These are phyloP conservation scores for Cyprinodon variegatus DNA, from an alignment of 2,113 vertebrate genomes.

Conservation along the genomic window DNA sequence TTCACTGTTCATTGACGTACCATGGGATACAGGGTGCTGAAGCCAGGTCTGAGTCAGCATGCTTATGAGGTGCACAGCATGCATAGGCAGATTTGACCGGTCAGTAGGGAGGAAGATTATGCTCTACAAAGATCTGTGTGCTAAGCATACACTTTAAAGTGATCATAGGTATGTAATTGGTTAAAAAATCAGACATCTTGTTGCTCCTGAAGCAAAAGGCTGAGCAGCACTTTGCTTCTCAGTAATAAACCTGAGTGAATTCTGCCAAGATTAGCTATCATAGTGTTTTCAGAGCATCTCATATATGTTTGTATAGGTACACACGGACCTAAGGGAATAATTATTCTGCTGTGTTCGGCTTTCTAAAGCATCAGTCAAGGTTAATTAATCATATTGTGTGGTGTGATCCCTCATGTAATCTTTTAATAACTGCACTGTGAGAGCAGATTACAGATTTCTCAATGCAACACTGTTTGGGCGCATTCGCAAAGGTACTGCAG, in stretches of 20 bases:
- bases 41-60: slow-evolving; percentile 59
- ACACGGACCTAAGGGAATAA: slow-evolving; percentile 45
- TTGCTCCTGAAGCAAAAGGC: neutral
- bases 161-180: slow-evolving; percentile 25
- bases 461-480: slow-evolving; percentile 40
- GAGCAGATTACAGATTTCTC: slow-evolving; percentile 48
- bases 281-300: slow-evolving; percentile 26
- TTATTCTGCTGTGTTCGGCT: slow-evolving; percentile 50
- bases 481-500: slow-evolving; percentile 28
- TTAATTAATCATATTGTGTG: slow-evolving; percentile 72
- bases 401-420: slow-evolving; percentile 69
- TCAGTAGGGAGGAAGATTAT: slow-evolving; percentile 44
- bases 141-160: slow-evolving; percentile 21
- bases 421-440: slow-evolving; percentile 66
- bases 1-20: slow-evolving; percentile 46
- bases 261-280: slow-evolving; percentile 12
- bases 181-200: slow-evolving; percentile 6
- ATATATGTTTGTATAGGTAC: slow-evolving; percentile 41
- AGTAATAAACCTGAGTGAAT: slow-evolving; percentile 32
- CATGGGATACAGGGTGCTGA: slow-evolving; percentile 38
- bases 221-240: slow-evolving; percentile 38
- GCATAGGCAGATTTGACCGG: slow-evolving; percentile 57
- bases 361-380: slow-evolving; percentile 70
- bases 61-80: slow-evolving; percentile 54
- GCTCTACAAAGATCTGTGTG: slow-evolving; percentile 23